Evolutionary conservation across 2,113 vertebrate species (phyloP).

Genomic region (Speoplatyrhinus poulsoni): DNA sequence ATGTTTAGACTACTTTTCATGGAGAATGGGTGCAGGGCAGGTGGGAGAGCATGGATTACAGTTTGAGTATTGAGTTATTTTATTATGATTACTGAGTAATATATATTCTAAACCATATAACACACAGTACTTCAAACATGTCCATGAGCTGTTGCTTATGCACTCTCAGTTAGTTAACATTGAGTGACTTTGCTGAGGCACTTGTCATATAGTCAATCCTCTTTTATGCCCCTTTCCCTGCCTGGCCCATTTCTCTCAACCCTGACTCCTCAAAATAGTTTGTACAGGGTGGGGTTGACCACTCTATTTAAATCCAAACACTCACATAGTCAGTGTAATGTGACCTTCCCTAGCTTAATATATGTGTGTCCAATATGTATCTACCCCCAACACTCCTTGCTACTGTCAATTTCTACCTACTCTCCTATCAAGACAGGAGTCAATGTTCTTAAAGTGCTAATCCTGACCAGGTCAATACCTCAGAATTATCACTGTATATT

Average conservation of each 20-base stretch:
- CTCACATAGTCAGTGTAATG: slow-evolving; percentile 79
- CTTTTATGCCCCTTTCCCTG: slow-evolving; percentile 20
- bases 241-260: slow-evolving; percentile 32
- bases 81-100: no score
- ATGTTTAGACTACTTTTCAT: slow-evolving; percentile 18
- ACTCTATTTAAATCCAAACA: slow-evolving; percentile 78
- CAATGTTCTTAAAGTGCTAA: background rate
- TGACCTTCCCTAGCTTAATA: slow-evolving; percentile 64
- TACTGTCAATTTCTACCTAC: slow-evolving; percentile 45
- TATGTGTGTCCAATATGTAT: slow-evolving; percentile 33
- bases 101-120: background rate
- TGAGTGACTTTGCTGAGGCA: slow-evolving; percentile 28
- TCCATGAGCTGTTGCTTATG: background rate
- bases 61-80: background rate
- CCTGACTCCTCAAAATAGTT: slow-evolving; percentile 70
- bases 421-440: slow-evolving; percentile 29
- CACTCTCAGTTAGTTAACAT: slow-evolving; percentile 16
- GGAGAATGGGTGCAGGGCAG: background rate
- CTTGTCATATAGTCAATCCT: slow-evolving; percentile 22
- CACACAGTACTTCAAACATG: background rate
- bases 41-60: background rate
- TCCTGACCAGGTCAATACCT: background rate
- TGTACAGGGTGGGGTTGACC: slow-evolving; percentile 68
- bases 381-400: slow-evolving; percentile 15
- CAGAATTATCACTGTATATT: no score